phyloP scores from a whole-genome alignment of 1,140 invertebrate genomes.

The Pseudomyrmex pallidus region DNA sequence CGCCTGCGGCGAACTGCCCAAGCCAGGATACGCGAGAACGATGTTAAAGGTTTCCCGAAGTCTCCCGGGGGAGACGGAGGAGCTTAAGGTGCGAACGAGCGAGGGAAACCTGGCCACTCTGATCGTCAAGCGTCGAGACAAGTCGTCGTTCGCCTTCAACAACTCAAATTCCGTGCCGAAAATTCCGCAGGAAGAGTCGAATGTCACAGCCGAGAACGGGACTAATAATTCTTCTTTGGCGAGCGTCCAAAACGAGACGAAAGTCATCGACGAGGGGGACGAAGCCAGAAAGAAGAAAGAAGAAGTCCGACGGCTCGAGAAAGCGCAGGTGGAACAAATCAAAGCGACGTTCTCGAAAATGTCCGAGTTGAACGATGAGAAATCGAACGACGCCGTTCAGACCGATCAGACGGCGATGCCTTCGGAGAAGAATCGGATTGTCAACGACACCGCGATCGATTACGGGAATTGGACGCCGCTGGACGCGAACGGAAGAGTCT shows the following conservation, averaged over 20 bases:
- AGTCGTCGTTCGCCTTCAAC: slow-evolving; percentile 36
- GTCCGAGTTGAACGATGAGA: slow-evolving; percentile 6
- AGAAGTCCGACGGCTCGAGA: slow-evolving; percentile 65
- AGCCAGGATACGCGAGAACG: slow-evolving; percentile 88
- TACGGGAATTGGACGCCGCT: slow-evolving; percentile 78
- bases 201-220: neutral
- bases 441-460: slow-evolving; percentile 65
- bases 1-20: slow-evolving; percentile 74
- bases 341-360: slow-evolving; percentile 48
- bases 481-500: slow-evolving; percentile 60
- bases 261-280: neutral
- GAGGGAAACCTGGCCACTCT: slow-evolving; percentile 91
- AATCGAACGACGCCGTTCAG: neutral
- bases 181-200: neutral
- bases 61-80: slow-evolving; percentile 90
- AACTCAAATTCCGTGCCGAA: neutral
- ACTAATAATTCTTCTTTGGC: slow-evolving; percentile 1
- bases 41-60: slow-evolving; percentile 91
- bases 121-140: slow-evolving; percentile 90
- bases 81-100: slow-evolving; percentile 90
- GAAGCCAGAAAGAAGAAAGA: slow-evolving; percentile 61
- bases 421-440: neutral
- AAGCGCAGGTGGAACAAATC: slow-evolving; percentile 70
- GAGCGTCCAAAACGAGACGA: neutral
- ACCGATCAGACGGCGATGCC: neutral